These are phyloP conservation scores for Peromyscus leucopus DNA, from an alignment of 2,113 vertebrate genomes.

Conservation along the genomic window DNA sequence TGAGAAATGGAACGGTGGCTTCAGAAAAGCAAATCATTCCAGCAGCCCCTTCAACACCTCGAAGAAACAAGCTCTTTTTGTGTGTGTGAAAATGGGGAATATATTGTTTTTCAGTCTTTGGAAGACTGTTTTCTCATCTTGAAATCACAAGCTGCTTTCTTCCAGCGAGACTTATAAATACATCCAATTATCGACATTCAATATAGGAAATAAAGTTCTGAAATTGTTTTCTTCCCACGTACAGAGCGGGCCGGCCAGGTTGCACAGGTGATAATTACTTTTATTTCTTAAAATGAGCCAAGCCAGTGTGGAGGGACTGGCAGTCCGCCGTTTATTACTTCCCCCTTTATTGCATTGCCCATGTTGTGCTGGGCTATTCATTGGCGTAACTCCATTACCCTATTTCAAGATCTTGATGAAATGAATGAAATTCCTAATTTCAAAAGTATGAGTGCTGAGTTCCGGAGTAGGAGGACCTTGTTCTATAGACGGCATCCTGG, in stretches of 20 bases:
- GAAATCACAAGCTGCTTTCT: constrained; percentile 80
- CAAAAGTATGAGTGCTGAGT: background rate
- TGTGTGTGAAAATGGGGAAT: constrained; percentile 73
- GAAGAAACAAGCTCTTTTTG: constrained; percentile 56
- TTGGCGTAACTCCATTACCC: constrained; percentile 65
- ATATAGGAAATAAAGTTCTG: constrained; percentile 81
- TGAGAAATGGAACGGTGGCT: constrained; percentile 73
- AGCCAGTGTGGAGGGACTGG: background rate
- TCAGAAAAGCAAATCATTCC: constrained; percentile 75
- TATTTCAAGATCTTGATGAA: constrained; percentile 70
- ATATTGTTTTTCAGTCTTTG: constrained; percentile 77
- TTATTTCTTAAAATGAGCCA: constrained; percentile 54
- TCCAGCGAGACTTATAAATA: constrained; percentile 80
- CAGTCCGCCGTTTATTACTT: constrained; percentile 60
- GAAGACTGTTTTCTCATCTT: constrained; percentile 74
- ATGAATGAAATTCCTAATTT: constrained; percentile 58
- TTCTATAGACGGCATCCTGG: background rate
- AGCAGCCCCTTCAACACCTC: constrained; percentile 67
- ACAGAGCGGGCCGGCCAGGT: background rate
- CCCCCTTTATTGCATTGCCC: constrained; percentile 66
- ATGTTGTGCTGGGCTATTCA: constrained; percentile 53
- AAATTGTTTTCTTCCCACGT: constrained; percentile 68
- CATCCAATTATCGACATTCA: constrained; percentile 79
- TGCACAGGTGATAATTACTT: constrained; percentile 81
- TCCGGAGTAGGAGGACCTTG: background rate